Evolutionary conservation across 2,113 vertebrate species (phyloP), one percentile per base, ranked within the genome.

Genomic region (Oxygymnocypris stewartii): DNA sequence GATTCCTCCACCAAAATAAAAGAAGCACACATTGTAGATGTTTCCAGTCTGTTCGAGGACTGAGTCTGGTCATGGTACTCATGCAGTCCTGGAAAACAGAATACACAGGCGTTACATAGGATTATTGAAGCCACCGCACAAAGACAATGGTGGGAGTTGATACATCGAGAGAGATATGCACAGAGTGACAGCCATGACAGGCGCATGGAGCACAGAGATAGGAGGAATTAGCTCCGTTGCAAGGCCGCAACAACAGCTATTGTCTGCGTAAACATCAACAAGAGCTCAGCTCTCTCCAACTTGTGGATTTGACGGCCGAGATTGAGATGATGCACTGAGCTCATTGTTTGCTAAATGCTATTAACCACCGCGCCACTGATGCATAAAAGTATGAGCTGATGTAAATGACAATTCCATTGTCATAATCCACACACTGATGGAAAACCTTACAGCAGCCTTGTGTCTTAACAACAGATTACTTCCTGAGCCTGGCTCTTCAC

Each of bases 401-500:
- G 94, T 95, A 95, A 95, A 95, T 94, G 91, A 93, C 93, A 94
- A 94, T 94, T 94, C 93, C 88, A 90, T 91, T 82, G 91, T 92
- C 90, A 91, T 96, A 95, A 95, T 94, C 94, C 94, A 94, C 91
- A 90, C 92, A 91, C 92, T 95, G 93, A 94, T 95, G 94, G 93
- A 92, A 94, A 93, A 93, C 93, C 94, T 94, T 94, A 94, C 92
- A 93, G 94, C 87, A 85, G 92, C 90, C 93, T 94, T 93, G 92
- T 94, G 92, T 96, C 93, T 94, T 94, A 94, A 95, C 94, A 95
- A 93, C 91, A 95, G 94, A 96, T 95, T 95, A 95, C 86, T 88
- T 89, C 79, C 37, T 49, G 88, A 89, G 94, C 94, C 93, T 91
- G 93, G 91, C 89, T 80, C 90, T 90, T 89, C 88, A 90, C 87